phyloP scores from a whole-genome alignment of 2,888 invertebrate species.

The Gymnoscelis rufifasciata region DNA sequence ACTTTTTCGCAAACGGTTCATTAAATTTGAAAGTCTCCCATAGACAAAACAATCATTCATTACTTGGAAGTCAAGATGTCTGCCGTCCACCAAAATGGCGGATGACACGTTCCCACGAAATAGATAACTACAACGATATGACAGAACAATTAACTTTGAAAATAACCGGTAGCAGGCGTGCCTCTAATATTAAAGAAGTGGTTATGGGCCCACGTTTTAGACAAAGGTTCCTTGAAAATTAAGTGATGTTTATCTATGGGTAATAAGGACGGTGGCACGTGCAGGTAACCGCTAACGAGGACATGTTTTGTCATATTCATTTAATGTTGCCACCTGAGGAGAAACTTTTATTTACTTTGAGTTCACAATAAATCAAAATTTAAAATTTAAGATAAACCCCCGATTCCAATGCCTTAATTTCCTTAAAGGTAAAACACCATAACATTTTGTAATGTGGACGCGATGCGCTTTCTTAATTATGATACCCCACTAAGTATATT shows the following conservation, averaged over 20 bases:
- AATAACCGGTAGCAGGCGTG: slow-evolving; percentile 74
- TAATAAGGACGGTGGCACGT: slow-evolving; percentile 69
- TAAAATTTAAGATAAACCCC: no score
- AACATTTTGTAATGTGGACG: no score
- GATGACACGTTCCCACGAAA: slow-evolving; percentile 67
- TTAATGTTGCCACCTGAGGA: slow-evolving; percentile 1
- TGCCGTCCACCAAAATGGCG: slow-evolving; percentile 65
- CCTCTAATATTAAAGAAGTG: slow-evolving; percentile 66
- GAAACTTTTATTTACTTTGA: no score
- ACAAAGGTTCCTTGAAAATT: slow-evolving; percentile 72
- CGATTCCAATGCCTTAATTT: no score
- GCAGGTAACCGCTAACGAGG: slow-evolving; percentile 33
- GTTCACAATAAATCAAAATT: no score
- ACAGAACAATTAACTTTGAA: slow-evolving; percentile 71
- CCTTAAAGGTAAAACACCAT: no score
- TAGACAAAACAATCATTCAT: no score
- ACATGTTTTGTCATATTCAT: slow-evolving; percentile 12
- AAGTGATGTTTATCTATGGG: slow-evolving; percentile 67
- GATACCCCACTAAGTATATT: no score
- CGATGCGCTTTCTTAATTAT: no score
- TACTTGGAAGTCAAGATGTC: slow-evolving; percentile 62
- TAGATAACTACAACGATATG: slow-evolving; percentile 65
- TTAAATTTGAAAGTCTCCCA: no score
- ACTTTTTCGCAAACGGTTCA: no score
- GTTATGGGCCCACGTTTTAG: slow-evolving; percentile 47